Evolutionary conservation across 2,888 invertebrate genomes (phyloP), one percentile per base, ranked within the genome.

Genomic region (Lottia gigantea): DNA sequence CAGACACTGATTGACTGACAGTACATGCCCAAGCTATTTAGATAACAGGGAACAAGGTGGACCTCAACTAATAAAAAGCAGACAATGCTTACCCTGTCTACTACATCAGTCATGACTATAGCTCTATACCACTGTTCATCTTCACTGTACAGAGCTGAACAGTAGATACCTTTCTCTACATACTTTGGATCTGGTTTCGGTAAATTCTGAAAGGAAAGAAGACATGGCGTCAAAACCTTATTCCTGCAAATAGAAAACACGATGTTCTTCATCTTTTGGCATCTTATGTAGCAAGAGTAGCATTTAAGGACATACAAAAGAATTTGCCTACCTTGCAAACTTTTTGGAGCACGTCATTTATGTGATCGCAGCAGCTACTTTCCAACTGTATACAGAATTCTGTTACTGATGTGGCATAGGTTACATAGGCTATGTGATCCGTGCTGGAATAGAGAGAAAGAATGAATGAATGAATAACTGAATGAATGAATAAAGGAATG

Each of bases 61-160:
- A 3, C 31, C 6, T 31, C 31, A 31, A 31, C 31, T 31, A 31
- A n/a, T n/a, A 47, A 25, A 16, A 11, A 47, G 11, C 31, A 65
- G 26, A 49, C 15, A 31, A 12, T 0, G 64, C 74, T 64, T 64
- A 78, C 78, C 65, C 62, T 69, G 25, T 71, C 66, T 6, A 45
- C 63, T n/a, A 71, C 66, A n/a, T 71, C 66, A 31, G 70, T 67
- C 6, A 79, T 19, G 19, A 84, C 76, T 66, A 80, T 71, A 0
- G 85, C 85, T 40, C 85, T 46, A 64, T 80, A 82, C 85, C 85
- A 85, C n/a, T 70, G 68, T 0, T 73, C 68, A 64, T 82, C 81
- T 16, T 75, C 78, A 62, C 74, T 77, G 66, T 78, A 84, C 40
- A 79, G 68, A 0, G 82, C 82, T 16, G 82, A 80, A 79, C 81